Conservation (phyloP, 1,140 invertebrate species). For the Eueides isabella region DNA sequence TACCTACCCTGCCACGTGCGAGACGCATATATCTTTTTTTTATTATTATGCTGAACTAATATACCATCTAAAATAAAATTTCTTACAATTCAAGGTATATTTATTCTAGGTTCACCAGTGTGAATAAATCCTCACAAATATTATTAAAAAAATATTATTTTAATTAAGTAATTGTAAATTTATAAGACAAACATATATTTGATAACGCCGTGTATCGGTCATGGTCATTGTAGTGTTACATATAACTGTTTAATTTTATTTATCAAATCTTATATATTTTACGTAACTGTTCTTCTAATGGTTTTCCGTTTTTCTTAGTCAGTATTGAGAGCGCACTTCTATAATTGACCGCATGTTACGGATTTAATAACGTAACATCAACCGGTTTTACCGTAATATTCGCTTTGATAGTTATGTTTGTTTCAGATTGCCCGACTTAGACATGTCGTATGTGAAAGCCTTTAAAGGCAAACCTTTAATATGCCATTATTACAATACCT, state of each 20-base stretch:
- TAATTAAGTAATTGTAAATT: no score
- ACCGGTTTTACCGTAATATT: constrained; percentile 55
- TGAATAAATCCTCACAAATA: no score
- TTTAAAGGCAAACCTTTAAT: constrained; percentile 15
- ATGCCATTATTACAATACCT: constrained; percentile 7
- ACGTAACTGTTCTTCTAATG: constrained; percentile 76
- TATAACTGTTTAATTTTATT: constrained; percentile 2
- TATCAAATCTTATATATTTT: constrained; percentile 60
- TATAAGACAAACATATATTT: no score
- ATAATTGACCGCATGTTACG: constrained; percentile 64
- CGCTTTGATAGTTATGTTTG: constrained; percentile 44
- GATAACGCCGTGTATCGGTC: no score
- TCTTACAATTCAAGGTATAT: no score
- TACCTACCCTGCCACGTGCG: no score
- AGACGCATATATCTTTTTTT: no score
- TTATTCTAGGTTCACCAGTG: no score
- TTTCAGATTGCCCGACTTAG: constrained; percentile 44
- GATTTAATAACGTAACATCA: constrained; percentile 56
- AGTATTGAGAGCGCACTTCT: constrained; percentile 58
- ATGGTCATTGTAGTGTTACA: no score
- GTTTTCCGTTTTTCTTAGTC: constrained; percentile 60
- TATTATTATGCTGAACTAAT: no score
- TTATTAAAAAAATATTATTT: no score
- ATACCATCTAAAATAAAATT: no score
- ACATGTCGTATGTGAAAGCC: constrained; percentile 34